Conservation (phyloP, 2,888 invertebrate genomes). For the Liodrosophila aerea region DNA sequence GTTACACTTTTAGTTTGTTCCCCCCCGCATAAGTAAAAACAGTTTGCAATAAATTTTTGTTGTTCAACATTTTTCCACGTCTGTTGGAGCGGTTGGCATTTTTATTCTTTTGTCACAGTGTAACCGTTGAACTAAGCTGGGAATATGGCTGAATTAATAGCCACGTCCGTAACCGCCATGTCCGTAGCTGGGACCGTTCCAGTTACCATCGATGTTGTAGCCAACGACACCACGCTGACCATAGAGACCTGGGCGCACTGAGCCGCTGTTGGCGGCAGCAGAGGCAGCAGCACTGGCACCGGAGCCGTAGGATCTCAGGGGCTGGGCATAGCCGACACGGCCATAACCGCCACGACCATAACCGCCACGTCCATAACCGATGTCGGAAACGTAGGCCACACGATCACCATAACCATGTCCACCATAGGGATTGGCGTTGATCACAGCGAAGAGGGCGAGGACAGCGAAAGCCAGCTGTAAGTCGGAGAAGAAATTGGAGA, state of each 20-base stretch:
- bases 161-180: slow-evolving; percentile 32
- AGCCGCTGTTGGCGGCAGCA: slow-evolving; percentile 52
- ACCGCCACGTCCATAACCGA: slow-evolving; percentile 20
- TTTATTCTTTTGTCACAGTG: slow-evolving; percentile 39
- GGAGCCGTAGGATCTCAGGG: slow-evolving; percentile 27
- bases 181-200: slow-evolving; percentile 18
- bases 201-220: slow-evolving; percentile 40
- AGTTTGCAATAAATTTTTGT: slow-evolving; percentile 23
- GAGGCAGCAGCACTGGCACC: slow-evolving; percentile 49
- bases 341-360: slow-evolving; percentile 9
- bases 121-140: slow-evolving; percentile 18
- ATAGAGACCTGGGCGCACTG: slow-evolving; percentile 47
- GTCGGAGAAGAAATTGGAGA: slow-evolving; percentile 2
- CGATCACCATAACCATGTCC: slow-evolving; percentile 29
- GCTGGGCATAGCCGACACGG: slow-evolving; percentile 16
- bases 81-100: slow-evolving; percentile 26
- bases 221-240: slow-evolving; percentile 40
- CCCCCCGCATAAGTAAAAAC: slow-evolving; percentile 8
- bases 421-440: slow-evolving; percentile 48
- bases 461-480: slow-evolving; percentile 56
- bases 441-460: slow-evolving; percentile 57
- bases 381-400: slow-evolving; percentile 42
- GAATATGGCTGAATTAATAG: slow-evolving; percentile 31
- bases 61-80: slow-evolving; percentile 60
- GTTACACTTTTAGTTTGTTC: slow-evolving; percentile 27